Conservation (phyloP, 2,888 invertebrate species). For the Lasioglossum vierecki region DNA sequence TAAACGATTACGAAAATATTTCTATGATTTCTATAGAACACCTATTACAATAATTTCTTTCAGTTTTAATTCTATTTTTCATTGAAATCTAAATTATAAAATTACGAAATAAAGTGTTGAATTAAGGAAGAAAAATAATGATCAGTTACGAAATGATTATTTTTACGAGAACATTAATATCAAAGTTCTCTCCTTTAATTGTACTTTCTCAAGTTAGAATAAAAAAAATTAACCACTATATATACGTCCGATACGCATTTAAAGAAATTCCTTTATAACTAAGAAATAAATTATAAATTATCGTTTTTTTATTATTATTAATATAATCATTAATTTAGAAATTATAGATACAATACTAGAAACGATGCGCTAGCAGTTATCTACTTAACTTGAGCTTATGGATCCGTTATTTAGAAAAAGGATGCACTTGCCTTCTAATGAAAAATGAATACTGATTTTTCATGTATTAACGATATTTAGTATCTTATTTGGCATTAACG, state of each 20-base stretch:
- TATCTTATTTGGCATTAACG: constrained; percentile 21
- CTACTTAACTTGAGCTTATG: constrained; percentile 11
- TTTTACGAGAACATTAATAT: neutral
- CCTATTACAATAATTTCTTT: neutral
- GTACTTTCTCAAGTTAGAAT: neutral
- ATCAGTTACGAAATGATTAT: constrained; percentile 1
- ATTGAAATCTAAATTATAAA: neutral
- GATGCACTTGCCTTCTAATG: neutral
- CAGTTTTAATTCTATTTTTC: neutral
- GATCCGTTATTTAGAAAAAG: constrained; percentile 23
- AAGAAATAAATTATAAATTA: constrained; percentile 28
- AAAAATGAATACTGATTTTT: constrained; percentile 40
- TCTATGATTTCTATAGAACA: neutral
- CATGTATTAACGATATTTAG: constrained; percentile 32
- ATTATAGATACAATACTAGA: constrained; percentile 21
- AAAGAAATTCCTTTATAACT: constrained; percentile 2
- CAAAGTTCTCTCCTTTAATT: neutral
- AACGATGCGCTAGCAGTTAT: constrained; percentile 13
- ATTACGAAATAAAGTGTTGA: neutral
- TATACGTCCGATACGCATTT: neutral
- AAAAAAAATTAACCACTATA: constrained; percentile 21
- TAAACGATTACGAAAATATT: neutral
- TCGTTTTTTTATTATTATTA: constrained; percentile 13
- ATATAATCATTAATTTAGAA: constrained; percentile 25
- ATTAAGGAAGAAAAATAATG: neutral